Base-by-base conservation (phyloP, 2,888 invertebrate species). In the Isotomurus palustris region DNA sequence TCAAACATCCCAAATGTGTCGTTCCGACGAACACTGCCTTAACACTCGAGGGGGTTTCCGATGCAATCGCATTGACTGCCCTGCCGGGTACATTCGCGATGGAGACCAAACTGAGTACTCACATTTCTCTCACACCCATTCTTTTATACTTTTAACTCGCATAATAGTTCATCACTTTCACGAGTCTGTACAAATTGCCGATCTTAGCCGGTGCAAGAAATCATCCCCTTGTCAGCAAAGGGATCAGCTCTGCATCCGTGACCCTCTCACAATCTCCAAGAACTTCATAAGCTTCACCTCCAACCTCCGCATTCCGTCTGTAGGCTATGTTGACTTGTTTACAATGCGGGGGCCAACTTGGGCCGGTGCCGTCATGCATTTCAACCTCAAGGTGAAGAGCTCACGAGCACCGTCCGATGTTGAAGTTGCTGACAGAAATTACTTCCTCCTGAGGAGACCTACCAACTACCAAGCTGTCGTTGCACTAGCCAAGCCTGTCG, bases 201-300 rank as follows among this genome's bases (percentile, higher is more conserved):
- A 32, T 52, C 56, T 17, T 40, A 70, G 70, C 43, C 53, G 70
- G 25, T 70, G 70, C 61, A 70, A 70, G 53, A 70, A 62, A 40
- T 29, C 52, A 10, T 44, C 44, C 25, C 47, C 63, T 43, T 66
- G 66, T 51, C 21, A 45, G 0, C 51, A 62, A 2, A 41, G 58
- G 8, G 62, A 62, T 41, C 28, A 55, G 1, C 51, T 53, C 12
- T 96, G 96, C 72, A 80, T 85, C 52, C 83, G 83, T 44, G 83
- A 84, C 71, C 93, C 96, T 0, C 83, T 90, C 44, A 87, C 90
- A 51, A 88, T 88, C 74, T 91, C 91, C 29, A 93, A 87, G 79
- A 93, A 95, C 77, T 96, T 91, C 76, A 88, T 97, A 70, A 89
- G 93, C 1, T 85, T 97, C 72, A 88, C 91, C 0, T 88, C 92